phyloP scores from a whole-genome alignment of 2,797 vertebrate species.

The Falco biarmicus region DNA sequence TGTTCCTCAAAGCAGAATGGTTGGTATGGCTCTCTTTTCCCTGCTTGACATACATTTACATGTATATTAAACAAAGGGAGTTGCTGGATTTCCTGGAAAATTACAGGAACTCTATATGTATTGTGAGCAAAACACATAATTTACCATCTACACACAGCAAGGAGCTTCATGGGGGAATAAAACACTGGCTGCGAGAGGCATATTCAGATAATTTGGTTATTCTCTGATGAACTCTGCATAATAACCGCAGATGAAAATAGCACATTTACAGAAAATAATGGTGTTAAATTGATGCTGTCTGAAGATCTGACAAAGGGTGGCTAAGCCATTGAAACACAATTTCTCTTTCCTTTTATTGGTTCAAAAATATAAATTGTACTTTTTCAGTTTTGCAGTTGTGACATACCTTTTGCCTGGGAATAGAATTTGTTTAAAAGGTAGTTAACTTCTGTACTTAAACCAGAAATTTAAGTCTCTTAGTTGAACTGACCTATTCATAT shows the following conservation, averaged over 20 bases:
- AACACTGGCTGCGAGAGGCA: background rate
- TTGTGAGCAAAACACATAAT: background rate
- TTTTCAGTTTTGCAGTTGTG: background rate
- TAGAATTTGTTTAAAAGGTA: background rate
- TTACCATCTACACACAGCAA: background rate
- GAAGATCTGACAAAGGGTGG: background rate
- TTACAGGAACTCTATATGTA: background rate
- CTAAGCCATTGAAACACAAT: background rate
- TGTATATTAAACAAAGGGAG: background rate
- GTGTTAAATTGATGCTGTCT: background rate
- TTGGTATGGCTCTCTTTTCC: background rate
- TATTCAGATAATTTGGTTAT: background rate
- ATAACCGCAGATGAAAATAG: background rate
- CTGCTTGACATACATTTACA: background rate
- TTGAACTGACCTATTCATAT: background rate
- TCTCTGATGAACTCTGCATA: background rate
- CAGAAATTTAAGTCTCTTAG: background rate
- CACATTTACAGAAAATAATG: constrained; percentile 12
- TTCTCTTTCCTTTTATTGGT: background rate
- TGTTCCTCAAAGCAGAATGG: background rate
- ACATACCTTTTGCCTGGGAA: background rate
- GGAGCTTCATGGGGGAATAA: background rate
- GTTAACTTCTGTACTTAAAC: background rate
- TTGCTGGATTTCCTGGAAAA: background rate
- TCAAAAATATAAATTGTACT: background rate